These are phyloP conservation scores for Branchellion lobata DNA, from an alignment of 2,888 invertebrate species.

Conservation along the genomic window DNA sequence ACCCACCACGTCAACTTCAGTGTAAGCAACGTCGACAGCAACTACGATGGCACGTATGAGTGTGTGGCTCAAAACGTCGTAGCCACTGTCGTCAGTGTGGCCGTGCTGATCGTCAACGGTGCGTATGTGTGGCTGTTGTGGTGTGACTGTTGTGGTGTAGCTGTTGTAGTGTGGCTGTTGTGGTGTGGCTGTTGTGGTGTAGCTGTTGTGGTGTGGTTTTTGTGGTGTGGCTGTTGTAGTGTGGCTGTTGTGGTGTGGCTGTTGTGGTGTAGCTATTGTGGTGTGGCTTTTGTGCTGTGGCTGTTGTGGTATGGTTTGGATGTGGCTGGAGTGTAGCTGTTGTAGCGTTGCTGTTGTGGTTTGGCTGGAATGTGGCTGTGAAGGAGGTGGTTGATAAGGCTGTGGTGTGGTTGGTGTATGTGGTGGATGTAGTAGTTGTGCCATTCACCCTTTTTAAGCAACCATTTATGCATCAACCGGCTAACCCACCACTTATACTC, in stretches of 20 bases:
- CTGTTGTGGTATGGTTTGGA: neutral
- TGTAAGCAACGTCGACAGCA: constrained; percentile 79
- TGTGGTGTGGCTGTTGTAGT: neutral
- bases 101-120: constrained; percentile 61
- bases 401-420: no score
- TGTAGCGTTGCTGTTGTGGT: no score
- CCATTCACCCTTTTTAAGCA: no score
- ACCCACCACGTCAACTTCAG: constrained; percentile 82
- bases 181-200: neutral
- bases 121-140: constrained; percentile 41
- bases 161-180: neutral
- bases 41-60: constrained; percentile 88
- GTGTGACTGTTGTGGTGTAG: neutral
- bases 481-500: no score
- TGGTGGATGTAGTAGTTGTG: no score
- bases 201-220: no score
- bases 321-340: neutral
- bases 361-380: no score
- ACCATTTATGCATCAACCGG: no score
- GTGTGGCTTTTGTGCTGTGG: no score
- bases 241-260: neutral
- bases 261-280: neutral
- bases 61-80: constrained; percentile 93
- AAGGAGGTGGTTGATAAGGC: no score
- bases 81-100: constrained; percentile 83